Evolutionary conservation across 2,888 invertebrate species (phyloP).

Genomic region (Parnassius glacialis): DNA sequence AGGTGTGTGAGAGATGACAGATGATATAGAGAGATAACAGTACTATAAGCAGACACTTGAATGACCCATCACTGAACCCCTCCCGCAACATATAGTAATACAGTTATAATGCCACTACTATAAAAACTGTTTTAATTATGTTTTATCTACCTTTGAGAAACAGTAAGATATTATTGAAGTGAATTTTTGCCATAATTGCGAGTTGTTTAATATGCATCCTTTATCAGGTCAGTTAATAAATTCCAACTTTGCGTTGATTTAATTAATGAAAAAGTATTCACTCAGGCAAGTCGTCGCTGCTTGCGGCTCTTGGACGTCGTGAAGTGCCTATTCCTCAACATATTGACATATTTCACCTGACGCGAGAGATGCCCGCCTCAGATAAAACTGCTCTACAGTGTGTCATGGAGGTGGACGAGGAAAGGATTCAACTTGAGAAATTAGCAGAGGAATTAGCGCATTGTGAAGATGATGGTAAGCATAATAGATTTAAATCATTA

Average conservation of each 20-base stretch:
- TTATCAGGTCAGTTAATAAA: not conserved
- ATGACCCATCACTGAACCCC: too few species aligned
- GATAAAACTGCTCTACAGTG: conserved; percentile 97
- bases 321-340: conserved; percentile 98
- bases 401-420: conserved; percentile 99
- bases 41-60: too few species aligned
- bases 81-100: too few species aligned
- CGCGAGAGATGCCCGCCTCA: conserved; percentile 98
- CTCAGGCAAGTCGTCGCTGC: conserved; percentile 94
- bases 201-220: too few species aligned
- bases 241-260: not conserved
- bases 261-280: conserved; percentile 8
- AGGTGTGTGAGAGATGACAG: too few species aligned
- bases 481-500: not conserved
- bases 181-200: too few species aligned
- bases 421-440: conserved; percentile 93
- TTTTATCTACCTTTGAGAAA: too few species aligned
- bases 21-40: too few species aligned
- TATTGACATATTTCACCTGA: conserved; percentile 98
- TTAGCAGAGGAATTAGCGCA: conserved; percentile 94
- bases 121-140: too few species aligned
- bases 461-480: conserved; percentile 90
- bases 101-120: too few species aligned
- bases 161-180: too few species aligned
- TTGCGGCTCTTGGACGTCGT: conserved; percentile 94